These are phyloP conservation scores for Bujurquina vittata DNA, from an alignment of 2,113 vertebrate species.

Conservation along the genomic window DNA sequence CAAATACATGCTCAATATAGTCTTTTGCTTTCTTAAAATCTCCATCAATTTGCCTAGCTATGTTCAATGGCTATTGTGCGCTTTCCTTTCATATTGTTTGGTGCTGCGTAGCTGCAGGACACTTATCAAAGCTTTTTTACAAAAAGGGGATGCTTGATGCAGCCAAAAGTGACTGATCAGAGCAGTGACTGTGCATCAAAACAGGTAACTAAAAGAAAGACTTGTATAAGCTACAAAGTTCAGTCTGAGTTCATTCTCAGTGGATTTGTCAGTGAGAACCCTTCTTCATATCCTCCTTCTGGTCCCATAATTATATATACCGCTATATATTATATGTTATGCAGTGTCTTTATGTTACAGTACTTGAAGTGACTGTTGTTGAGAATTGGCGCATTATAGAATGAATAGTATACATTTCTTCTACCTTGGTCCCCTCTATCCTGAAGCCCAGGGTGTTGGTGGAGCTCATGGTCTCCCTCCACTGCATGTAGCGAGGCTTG, in stretches of 20 bases:
- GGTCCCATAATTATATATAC: no score
- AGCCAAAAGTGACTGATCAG: neutral
- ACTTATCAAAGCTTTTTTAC: neutral
- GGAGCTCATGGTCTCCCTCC: conserved; percentile 97
- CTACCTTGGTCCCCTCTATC: conserved; percentile 97
- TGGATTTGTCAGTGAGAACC: neutral
- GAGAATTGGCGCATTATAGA: no score
- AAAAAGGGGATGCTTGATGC: neutral
- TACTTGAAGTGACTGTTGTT: neutral
- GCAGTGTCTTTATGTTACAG: neutral
- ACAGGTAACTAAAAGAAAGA: neutral
- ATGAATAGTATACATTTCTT: neutral
- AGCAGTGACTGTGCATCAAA: neutral
- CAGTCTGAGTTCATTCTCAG: neutral
- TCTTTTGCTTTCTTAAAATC: neutral
- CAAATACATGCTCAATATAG: no score
- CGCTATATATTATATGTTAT: no score
- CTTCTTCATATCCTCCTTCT: neutral
- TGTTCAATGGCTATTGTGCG: neutral
- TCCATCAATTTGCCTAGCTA: neutral
- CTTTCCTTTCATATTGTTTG: neutral
- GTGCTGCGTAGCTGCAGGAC: neutral
- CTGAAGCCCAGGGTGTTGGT: conserved; percentile 95
- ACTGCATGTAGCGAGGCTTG: conserved; percentile 98
- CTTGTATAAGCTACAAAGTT: neutral